These are phyloP conservation scores for Anarhynchus alexandrinus DNA, from an alignment of 2,113 vertebrate genomes.

Conservation along the genomic window DNA sequence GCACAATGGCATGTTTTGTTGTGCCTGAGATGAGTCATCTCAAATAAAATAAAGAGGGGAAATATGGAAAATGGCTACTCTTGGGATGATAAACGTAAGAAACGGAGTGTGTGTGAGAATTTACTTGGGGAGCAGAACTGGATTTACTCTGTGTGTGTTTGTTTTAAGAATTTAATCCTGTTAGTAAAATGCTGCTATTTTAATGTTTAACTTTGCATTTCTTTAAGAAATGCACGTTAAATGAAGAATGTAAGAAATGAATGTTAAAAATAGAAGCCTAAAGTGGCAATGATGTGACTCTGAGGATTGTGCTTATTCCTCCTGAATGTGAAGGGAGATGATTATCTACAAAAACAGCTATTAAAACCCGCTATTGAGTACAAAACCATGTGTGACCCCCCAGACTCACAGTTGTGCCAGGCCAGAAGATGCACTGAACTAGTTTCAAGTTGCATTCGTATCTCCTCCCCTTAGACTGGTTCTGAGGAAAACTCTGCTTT, in stretches of 20 bases:
- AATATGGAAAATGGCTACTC: not conserved
- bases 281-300: not conserved
- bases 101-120: not conserved
- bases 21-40: not conserved
- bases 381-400: not conserved
- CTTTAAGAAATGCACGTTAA: not conserved
- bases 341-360: not conserved
- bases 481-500: not conserved
- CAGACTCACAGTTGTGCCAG: not conserved
- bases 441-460: accelerated
- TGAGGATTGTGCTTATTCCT: not conserved
- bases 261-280: not conserved
- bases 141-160: not conserved
- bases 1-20: not conserved
- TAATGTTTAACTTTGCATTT: not conserved
- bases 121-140: not conserved
- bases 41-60: not conserved
- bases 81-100: not conserved
- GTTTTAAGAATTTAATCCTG: not conserved
- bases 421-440: not conserved
- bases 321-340: not conserved
- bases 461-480: not conserved
- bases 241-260: no score
- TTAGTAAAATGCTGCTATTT: not conserved
- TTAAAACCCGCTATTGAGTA: not conserved